phyloP scores from a whole-genome alignment of 2,888 invertebrate genomes.

The Pachydiplax longipennis region DNA sequence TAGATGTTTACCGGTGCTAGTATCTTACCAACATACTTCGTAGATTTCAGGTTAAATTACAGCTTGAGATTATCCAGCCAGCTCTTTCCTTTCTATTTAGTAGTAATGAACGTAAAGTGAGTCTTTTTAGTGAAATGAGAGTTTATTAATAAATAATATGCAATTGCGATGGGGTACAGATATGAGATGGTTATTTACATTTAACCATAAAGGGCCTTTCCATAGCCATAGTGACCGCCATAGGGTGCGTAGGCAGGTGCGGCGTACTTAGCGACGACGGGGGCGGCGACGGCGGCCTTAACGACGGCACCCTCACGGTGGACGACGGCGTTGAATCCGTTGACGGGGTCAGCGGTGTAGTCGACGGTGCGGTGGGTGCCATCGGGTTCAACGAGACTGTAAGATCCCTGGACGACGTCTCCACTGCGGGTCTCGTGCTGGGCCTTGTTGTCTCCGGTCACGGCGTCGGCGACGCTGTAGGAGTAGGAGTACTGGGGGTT shows the following conservation, averaged over 20 bases:
- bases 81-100: too few relatives aligned
- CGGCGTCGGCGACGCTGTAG: constrained; percentile 46
- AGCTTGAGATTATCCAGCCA: too few relatives aligned
- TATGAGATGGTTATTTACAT: too few relatives aligned
- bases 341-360: constrained; percentile 46
- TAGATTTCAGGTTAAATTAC: too few relatives aligned
- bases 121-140: too few relatives aligned
- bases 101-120: too few relatives aligned
- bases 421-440: constrained; percentile 46
- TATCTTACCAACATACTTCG: too few relatives aligned
- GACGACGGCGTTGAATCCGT: constrained; percentile 49
- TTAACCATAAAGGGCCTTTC: not conserved
- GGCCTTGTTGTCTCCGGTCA: constrained; percentile 47
- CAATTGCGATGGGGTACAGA: too few relatives aligned
- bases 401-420: constrained; percentile 45
- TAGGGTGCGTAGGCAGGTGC: constrained; percentile 17
- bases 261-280: constrained; percentile 22
- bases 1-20: too few relatives aligned
- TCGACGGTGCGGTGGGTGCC: constrained; percentile 46
- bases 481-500: constrained; percentile 47
- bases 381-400: constrained; percentile 44
- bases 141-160: too few relatives aligned
- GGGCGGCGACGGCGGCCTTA: constrained; percentile 30
- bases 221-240: not conserved
- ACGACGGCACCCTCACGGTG: constrained; percentile 41